Evolutionary conservation across 2,888 invertebrate species (phyloP).

Genomic region (Apamea epomidion): DNA sequence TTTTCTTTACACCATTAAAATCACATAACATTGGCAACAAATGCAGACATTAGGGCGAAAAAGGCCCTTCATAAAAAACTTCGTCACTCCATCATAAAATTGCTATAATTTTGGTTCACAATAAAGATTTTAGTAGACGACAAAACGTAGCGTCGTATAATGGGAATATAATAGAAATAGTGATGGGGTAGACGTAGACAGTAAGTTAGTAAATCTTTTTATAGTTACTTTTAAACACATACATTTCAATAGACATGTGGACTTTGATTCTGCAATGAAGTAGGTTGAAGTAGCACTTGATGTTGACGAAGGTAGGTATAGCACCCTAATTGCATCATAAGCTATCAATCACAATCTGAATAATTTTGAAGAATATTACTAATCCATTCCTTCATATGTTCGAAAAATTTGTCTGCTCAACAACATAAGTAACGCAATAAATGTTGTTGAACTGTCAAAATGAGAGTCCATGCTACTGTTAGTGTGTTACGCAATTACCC

Average conservation of each 20-base stretch:
- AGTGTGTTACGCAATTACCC: neutral
- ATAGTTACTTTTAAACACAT: constrained; percentile 29
- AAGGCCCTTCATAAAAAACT: constrained; percentile 54
- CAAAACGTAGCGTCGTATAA: constrained; percentile 49
- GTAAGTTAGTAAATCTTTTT: constrained; percentile 45
- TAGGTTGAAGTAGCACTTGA: constrained; percentile 1
- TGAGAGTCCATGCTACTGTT: neutral
- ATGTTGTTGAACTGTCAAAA: neutral
- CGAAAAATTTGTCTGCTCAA: too few species aligned
- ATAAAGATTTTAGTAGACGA: constrained; percentile 54
- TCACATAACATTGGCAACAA: constrained; percentile 23
- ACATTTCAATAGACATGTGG: constrained; percentile 22
- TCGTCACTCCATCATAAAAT: constrained; percentile 47
- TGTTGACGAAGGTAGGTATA: neutral
- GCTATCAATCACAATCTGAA: too few species aligned
- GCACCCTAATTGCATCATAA: too few species aligned
- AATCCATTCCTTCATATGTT: too few species aligned
- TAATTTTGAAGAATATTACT: too few species aligned
- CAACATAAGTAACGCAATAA: too few species aligned
- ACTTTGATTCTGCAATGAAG: neutral
- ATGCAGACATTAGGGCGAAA: constrained; percentile 39
- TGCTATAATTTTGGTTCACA: constrained; percentile 50
- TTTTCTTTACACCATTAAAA: constrained; percentile 21
- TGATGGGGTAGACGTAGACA: constrained; percentile 19
- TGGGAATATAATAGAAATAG: constrained; percentile 47